Base-by-base conservation (phyloP, 1,140 invertebrate genomes). In the Halesus radiatus region DNA sequence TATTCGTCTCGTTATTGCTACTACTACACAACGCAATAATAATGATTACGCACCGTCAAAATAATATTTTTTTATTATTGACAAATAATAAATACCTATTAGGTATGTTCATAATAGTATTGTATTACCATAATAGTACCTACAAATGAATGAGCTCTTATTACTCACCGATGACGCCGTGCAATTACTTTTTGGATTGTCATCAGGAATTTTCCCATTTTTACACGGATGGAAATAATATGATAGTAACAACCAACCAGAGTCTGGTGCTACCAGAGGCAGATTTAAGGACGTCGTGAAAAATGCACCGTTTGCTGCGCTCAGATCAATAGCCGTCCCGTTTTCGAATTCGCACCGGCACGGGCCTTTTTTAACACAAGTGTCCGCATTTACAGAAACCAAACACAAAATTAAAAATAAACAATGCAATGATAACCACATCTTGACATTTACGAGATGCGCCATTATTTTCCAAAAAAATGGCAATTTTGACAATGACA, bases 311-410 rank as follows among this genome's bases (percentile, higher is more conserved):
- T 23, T 52, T 13, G 23, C 3, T 13, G 50, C 50, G 16, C 4
- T 82, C 76, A 89, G 84, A 84, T 89, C 88, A 80, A 89, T 86
- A 82, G 87, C 87, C 81, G 88, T 89, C 70, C 88, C 88, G 85
- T 89, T 89, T 13, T 87, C 82, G 85, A 86, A 89, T 78, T 85
- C 86, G 84, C 88, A 89, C 22, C 78, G 80, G 80, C 88, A 89
- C 10, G 87, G 84, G 64, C 84, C 84, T 83, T 86, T 88, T 78
- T 86, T 83, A n/a, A 86, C 85, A 82, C 88, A 89, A 53, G 26
- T 70, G 15, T 76, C 60, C 4, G 62, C 53, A 52, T 23, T 54
- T 45, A 0, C 78, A 18, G 32, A 52, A 52, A 66, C 45, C 13
- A 53, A 56, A 56, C 26, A 56, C 15, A 52, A 18, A 62, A 29